Percentiles rank a stretch among this genome's conserved stretches.
phyloP scores from a whole-genome alignment of 2,888 invertebrate species.

The Anagyrus pseudococci region DNA sequence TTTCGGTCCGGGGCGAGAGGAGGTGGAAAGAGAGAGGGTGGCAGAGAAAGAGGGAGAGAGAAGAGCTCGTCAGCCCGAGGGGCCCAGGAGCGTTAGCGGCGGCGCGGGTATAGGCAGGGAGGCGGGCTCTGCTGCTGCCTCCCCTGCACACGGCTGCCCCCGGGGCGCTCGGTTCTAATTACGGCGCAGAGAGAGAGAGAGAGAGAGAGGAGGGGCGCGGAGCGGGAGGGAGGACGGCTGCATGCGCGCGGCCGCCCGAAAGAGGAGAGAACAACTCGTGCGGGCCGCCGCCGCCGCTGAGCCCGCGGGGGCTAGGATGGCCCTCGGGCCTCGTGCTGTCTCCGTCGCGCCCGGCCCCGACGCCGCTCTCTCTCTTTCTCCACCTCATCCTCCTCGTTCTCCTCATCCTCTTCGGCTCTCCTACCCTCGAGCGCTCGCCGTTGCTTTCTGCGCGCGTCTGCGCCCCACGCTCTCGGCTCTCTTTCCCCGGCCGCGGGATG shows the following conservation, averaged over 20 bases:
- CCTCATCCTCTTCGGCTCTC: no score
- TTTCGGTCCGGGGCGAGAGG: constrained; percentile 52
- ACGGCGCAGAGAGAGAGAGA: constrained; percentile 49
- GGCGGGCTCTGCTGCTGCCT: constrained; percentile 7
- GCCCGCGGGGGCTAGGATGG: constrained; percentile 50
- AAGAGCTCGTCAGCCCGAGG: constrained; percentile 57
- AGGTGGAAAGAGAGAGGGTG: background rate
- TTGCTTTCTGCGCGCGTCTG: no score
- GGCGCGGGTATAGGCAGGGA: no score
- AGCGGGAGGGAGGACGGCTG: no score
- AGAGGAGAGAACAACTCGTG: constrained; percentile 13
- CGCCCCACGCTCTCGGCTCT: background rate
- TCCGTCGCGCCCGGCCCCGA: constrained; percentile 37
- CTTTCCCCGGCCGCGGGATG: background rate
- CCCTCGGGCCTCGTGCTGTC: constrained; percentile 49
- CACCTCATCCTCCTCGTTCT: no score
- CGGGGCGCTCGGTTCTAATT: constrained; percentile 60
- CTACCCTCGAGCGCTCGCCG: no score
- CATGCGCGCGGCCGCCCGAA: background rate
- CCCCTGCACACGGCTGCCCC: constrained; percentile 39
- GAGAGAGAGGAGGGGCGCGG: no score
- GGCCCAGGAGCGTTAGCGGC: constrained; percentile 14
- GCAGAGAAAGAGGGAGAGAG: constrained; percentile 28
- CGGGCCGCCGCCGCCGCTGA: constrained; percentile 39
- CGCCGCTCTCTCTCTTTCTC: background rate